These are phyloP conservation scores for Delphinapterus leucas DNA, from an alignment of 2,113 vertebrate species.

Conservation along the genomic window DNA sequence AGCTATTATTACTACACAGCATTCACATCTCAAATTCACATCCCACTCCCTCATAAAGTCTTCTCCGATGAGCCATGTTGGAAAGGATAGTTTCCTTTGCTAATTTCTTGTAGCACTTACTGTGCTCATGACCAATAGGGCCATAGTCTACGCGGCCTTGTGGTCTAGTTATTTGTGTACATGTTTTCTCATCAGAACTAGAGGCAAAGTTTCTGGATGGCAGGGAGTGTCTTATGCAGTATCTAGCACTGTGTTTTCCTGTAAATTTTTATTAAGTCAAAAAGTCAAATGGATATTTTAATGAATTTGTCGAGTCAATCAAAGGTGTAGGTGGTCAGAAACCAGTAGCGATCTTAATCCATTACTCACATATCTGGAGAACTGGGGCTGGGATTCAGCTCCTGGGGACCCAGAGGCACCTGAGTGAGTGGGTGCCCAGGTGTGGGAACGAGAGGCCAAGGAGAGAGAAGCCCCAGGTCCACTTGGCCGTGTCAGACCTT, in stretches of 20 bases:
- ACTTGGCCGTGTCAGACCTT: background rate
- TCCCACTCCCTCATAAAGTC: background rate
- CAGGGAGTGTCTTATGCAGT: background rate
- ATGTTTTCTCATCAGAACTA: background rate
- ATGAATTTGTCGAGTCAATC: background rate
- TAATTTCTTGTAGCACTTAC: background rate
- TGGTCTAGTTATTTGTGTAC: background rate
- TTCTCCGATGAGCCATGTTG: background rate
- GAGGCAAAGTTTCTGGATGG: background rate
- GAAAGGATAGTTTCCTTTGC: background rate
- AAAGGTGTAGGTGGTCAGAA: background rate
- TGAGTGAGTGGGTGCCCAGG: background rate
- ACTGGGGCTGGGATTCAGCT: background rate
- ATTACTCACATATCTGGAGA: background rate
- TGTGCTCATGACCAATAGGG: background rate
- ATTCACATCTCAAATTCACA: background rate
- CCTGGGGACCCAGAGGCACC: background rate
- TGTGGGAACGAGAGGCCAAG: background rate
- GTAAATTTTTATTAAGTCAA: background rate
- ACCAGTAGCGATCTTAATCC: background rate
- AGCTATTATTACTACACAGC: background rate
- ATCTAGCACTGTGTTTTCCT: background rate
- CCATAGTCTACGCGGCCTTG: background rate
- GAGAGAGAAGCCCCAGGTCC: background rate
- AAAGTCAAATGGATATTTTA: background rate